Base-by-base conservation (phyloP, 37 sponge, comb jelly and placozoan species). In the Hormiphora californensis region DNA sequence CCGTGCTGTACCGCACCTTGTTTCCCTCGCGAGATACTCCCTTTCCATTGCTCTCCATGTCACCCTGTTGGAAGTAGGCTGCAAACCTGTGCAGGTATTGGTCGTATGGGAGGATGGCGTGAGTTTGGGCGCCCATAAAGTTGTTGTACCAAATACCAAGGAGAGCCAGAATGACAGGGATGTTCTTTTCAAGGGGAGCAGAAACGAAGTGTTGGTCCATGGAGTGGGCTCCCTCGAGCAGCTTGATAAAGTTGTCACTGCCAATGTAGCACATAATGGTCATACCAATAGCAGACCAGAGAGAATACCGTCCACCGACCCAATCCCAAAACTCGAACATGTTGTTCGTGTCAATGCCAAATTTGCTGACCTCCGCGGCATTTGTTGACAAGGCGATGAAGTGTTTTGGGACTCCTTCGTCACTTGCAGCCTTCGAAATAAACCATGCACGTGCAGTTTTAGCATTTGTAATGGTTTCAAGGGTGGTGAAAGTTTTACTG, bases 311-410 rank as follows among this genome's bases (percentile, higher is more conserved):
- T 32, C 99, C 99, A 51, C 99, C 99, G 8, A 98, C 99, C 99
- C 99, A 98, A 87, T 97, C 99, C 99, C 99, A 97, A 78, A 97
- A 97, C 40, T 63, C 92, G 86, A 94, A 98, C 99, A 94, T 98
- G 89, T 94, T 94, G 11, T 89, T 89, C 35, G 93, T 93, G 88
- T 89, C 91, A 54, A 98, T 98, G 19, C 99, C 99, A 89, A 98
- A 98, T 40, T 91, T 88, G 19, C 92, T 95, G 86, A 98, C 99
- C 87, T 92, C 17, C 23, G 34, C 32, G 88, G 92, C 92, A 91
- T 98, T 98, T 30, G 99, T 98, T 34, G 99, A 98, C 12, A 98
- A 91, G 46, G 99, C 99, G 39, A 98, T 95, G 89, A 98, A 98
- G 68, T 98, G 99, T 85, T 95, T 98, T 37, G 99, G 94, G 7